These are phyloP conservation scores for Alces alces DNA, from an alignment of 2,113 vertebrate species.

Conservation along the genomic window DNA sequence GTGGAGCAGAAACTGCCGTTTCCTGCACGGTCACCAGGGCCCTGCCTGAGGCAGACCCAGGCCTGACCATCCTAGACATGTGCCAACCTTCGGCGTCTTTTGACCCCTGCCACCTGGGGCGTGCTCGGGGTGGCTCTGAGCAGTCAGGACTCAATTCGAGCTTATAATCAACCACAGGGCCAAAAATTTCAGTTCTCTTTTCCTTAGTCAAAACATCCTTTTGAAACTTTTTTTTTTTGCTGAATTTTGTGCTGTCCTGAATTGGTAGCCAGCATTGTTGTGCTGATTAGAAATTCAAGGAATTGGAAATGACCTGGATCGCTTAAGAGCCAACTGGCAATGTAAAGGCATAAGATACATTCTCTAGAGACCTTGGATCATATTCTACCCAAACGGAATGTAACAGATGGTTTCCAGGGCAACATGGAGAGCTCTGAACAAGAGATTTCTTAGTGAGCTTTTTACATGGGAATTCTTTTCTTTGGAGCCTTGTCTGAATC, in stretches of 20 bases:
- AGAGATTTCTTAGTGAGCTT: background rate
- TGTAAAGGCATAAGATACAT: background rate
- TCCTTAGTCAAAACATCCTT: background rate
- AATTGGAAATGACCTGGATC: background rate
- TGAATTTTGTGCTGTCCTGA: background rate
- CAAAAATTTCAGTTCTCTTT: background rate
- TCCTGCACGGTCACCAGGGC: background rate
- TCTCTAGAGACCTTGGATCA: background rate
- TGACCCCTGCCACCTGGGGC: background rate
- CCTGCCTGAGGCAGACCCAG: background rate
- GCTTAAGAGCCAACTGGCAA: background rate
- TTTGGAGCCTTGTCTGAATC: background rate
- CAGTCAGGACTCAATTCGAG: background rate
- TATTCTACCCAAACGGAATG: background rate
- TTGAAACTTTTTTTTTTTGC: background rate
- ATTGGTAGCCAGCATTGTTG: background rate
- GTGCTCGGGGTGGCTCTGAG: background rate
- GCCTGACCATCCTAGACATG: background rate
- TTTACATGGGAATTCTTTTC: background rate
- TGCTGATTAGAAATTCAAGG: background rate
- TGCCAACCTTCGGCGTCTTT: accelerated
- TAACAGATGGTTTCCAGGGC: background rate
- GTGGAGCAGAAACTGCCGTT: background rate
- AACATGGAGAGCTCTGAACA: background rate
- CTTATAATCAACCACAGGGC: background rate